Percentiles rank a stretch among this genome's conserved stretches.
phyloP scores from a whole-genome alignment of 2,888 invertebrate species.

The Harpalus rufipes region DNA sequence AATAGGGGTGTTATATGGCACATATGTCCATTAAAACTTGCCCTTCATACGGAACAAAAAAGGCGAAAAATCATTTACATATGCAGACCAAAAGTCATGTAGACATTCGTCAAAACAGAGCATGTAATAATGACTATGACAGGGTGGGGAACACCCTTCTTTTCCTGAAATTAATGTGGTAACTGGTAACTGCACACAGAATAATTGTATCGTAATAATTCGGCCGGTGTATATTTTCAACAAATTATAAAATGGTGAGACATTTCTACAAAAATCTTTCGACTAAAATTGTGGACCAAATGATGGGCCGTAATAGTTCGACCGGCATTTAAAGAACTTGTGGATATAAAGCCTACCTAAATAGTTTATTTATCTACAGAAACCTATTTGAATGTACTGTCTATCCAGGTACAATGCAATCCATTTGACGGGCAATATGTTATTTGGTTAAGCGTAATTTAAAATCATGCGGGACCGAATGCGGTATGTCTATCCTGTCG shows the following conservation, averaged over 20 bases:
- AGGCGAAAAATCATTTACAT: neutral
- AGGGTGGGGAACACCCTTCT: neutral
- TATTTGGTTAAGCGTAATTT: constrained; percentile 74
- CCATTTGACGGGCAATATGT: constrained; percentile 72
- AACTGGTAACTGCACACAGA: neutral
- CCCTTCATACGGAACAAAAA: neutral
- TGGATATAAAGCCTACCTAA: too few species aligned
- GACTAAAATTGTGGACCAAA: too few species aligned
- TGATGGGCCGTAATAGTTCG: too few species aligned
- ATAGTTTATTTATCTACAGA: too few species aligned
- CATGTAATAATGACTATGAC: neutral
- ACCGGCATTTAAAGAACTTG: too few species aligned
- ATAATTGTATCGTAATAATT: too few species aligned
- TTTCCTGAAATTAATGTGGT: neutral
- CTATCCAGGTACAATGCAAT: neutral
- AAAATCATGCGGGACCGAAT: constrained; percentile 73
- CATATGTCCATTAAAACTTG: constrained; percentile 30
- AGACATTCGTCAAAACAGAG: neutral
- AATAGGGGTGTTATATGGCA: constrained; percentile 9
- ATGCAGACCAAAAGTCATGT: neutral
- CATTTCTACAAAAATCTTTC: too few species aligned
- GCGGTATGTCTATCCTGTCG: neutral
- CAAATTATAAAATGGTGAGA: too few species aligned
- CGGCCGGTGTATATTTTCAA: too few species aligned
- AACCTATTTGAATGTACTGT: too few species aligned